Conservation (phyloP, 2,888 invertebrate species). For the Tachina grossa region DNA sequence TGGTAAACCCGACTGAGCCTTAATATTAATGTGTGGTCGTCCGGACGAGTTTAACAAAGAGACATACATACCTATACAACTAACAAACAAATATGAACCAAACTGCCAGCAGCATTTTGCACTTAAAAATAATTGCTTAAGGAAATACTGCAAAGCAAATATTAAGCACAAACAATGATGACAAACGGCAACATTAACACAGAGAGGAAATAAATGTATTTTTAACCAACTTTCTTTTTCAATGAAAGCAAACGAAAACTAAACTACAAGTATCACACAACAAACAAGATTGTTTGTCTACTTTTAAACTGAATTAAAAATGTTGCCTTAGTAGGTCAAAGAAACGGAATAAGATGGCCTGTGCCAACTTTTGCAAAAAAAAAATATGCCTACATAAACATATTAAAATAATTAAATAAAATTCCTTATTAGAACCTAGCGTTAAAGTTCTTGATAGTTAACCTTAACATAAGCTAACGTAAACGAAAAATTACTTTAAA, state of each 20-base stretch:
- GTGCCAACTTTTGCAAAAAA: too few species aligned
- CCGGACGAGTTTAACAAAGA: conserved; percentile 15
- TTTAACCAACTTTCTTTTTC: conserved; percentile 23
- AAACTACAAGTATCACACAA: conserved; percentile 12
- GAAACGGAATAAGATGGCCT: background rate
- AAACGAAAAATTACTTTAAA: too few species aligned
- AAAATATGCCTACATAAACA: too few species aligned
- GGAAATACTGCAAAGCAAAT: background rate
- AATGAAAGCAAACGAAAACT: conserved; percentile 3
- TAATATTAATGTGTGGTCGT: background rate
- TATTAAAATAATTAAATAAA: background rate
- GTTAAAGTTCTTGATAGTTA: background rate
- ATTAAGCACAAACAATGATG: conserved; percentile 5
- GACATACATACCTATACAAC: too few species aligned
- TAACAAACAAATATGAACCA: background rate
- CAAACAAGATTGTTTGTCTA: conserved; percentile 8
- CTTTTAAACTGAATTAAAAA: conserved; percentile 11
- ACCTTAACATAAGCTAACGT: too few species aligned
- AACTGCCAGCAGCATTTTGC: background rate
- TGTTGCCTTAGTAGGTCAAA: background rate
- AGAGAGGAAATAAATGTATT: background rate
- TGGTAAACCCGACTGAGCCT: background rate
- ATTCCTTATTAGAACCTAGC: background rate
- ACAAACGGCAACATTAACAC: background rate
- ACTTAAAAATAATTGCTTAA: conserved; percentile 52